These are phyloP conservation scores for Dryocosmus kuriphilus DNA, from an alignment of 2,888 invertebrate genomes.

Conservation along the genomic window DNA sequence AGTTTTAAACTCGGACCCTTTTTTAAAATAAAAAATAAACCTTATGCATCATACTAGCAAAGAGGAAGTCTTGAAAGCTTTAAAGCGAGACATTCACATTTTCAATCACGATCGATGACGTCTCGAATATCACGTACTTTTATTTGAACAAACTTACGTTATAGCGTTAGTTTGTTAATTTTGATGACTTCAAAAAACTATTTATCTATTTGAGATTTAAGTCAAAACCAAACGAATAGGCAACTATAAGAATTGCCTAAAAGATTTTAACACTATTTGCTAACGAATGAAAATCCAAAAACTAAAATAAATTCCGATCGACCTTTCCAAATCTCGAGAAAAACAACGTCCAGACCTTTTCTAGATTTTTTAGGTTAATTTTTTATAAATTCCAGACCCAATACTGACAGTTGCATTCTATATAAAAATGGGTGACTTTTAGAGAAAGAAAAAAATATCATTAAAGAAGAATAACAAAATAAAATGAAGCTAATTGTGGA, in stretches of 20 bases:
- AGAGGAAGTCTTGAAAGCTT: not conserved
- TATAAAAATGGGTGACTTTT: too few species aligned
- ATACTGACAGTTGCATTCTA: not conserved
- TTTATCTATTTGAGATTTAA: conserved; percentile 12
- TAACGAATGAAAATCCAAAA: conserved; percentile 5
- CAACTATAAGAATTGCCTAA: not conserved
- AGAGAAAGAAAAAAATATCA: too few species aligned
- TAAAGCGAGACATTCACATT: conserved; percentile 29
- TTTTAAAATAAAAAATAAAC: too few species aligned
- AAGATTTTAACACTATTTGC: not conserved
- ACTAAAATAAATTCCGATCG: not conserved
- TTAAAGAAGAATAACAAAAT: not conserved
- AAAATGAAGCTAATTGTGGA: too few species aligned
- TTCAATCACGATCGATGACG: conserved; percentile 12
- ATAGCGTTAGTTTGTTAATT: conserved; percentile 33
- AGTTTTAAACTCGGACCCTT: too few species aligned
- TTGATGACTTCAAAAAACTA: conserved; percentile 13
- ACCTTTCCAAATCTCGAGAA: not conserved
- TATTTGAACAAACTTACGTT: conserved; percentile 24
- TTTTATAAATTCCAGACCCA: not conserved
- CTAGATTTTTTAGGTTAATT: too few species aligned
- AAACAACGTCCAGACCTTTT: not conserved
- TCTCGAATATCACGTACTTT: conserved; percentile 16
- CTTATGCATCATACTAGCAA: too few species aligned
- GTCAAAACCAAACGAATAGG: not conserved